Evolutionary conservation across 1,140 invertebrate species (phyloP).

Genomic region (Drosophila rhopaloa): DNA sequence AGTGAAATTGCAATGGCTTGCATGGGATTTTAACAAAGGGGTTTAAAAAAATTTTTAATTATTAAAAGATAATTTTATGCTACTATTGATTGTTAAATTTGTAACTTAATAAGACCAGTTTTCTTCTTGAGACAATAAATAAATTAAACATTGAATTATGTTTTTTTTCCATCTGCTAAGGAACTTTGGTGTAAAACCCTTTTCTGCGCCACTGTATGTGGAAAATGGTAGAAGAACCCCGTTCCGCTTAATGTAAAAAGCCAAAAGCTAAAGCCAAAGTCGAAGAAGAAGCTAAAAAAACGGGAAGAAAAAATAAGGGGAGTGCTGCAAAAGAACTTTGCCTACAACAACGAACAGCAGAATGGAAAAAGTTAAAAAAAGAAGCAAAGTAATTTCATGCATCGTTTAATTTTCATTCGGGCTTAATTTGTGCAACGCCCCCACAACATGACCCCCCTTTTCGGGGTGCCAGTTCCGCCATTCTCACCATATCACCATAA

Average conservation of each 20-base stretch:
- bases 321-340: slow-evolving; percentile 33
- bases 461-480: slow-evolving; percentile 19
- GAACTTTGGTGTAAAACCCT: not conserved
- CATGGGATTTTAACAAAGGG: not conserved
- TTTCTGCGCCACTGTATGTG: slow-evolving; percentile 3
- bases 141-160: too few species aligned
- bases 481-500: slow-evolving; percentile 64
- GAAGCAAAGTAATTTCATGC: slow-evolving; percentile 84
- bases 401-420: slow-evolving; percentile 84
- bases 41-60: not conserved
- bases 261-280: slow-evolving; percentile 53
- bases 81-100: too few species aligned
- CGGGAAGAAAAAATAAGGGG: slow-evolving; percentile 10
- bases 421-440: slow-evolving; percentile 82
- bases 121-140: too few species aligned
- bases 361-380: slow-evolving; percentile 38
- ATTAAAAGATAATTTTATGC: too few species aligned
- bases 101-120: too few species aligned
- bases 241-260: slow-evolving; percentile 44
- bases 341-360: slow-evolving; percentile 28
- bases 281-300: slow-evolving; percentile 21
- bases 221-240: slow-evolving; percentile 12
- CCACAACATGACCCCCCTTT: slow-evolving; percentile 6
- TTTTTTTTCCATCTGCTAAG: too few species aligned
- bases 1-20: not conserved